These are phyloP conservation scores for Tiliacea aurago DNA, from an alignment of 2,888 invertebrate species.

Conservation along the genomic window DNA sequence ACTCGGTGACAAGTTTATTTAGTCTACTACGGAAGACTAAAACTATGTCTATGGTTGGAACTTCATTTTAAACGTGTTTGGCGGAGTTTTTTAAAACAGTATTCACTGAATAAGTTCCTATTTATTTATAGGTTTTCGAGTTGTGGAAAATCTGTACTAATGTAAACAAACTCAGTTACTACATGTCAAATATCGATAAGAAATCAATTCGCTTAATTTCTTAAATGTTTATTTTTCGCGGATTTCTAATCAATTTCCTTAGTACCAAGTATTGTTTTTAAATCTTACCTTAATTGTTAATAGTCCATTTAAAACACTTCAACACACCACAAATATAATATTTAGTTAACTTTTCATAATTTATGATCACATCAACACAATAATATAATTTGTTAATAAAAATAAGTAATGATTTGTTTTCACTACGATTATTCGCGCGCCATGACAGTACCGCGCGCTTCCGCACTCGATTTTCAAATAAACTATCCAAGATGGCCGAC, in stretches of 20 bases:
- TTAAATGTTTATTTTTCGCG: neutral
- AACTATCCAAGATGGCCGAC: conserved; percentile 85
- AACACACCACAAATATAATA: conserved; percentile 46
- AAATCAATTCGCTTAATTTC: neutral
- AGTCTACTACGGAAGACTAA: neutral
- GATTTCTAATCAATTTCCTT: neutral
- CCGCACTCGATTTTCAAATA: conserved; percentile 88
- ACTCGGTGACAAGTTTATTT: neutral
- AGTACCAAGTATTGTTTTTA: conserved; percentile 1
- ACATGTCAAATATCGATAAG: conserved; percentile 27
- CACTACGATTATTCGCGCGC: conserved; percentile 62
- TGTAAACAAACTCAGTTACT: conserved; percentile 37
- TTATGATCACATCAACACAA: conserved; percentile 6
- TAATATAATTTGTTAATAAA: neutral
- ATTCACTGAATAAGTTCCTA: neutral
- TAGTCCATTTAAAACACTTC: conserved; percentile 53
- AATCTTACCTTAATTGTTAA: conserved; percentile 46
- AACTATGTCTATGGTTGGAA: neutral
- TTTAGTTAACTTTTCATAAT: conserved; percentile 16
- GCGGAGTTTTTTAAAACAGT: neutral
- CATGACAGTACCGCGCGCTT: conserved; percentile 76
- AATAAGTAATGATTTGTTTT: conserved; percentile 26
- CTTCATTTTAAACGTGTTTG: neutral
- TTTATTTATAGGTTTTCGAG: neutral
- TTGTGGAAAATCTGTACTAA: conserved; percentile 2